phyloP scores from a whole-genome alignment of 2,113 vertebrate genomes.

The Anser brachyrhynchus region DNA sequence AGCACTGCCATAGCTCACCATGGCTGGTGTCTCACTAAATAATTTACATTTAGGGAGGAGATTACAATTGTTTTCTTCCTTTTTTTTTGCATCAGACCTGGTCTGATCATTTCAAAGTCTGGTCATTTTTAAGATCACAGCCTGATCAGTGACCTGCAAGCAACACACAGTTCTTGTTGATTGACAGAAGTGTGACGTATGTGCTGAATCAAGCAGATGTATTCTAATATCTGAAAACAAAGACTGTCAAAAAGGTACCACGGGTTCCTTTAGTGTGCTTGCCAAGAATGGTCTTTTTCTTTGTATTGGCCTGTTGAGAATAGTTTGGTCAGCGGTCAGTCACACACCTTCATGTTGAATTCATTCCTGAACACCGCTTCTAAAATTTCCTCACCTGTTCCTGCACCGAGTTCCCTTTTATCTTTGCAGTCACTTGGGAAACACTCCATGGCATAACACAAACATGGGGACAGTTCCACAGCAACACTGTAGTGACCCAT shows the following conservation, averaged over 20 bases:
- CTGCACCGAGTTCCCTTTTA: not conserved
- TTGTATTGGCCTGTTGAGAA: not conserved
- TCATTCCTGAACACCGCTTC: not conserved
- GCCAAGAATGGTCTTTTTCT: not conserved
- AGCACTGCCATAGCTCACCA: not conserved
- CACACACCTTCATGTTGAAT: not conserved
- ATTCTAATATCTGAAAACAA: not conserved
- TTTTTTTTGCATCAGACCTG: not conserved
- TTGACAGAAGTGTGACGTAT: too few species aligned
- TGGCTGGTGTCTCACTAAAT: not conserved
- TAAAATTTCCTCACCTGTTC: not conserved
- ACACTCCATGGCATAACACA: not conserved
- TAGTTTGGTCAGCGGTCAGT: not conserved
- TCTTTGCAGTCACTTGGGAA: not conserved
- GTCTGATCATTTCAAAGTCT: not conserved
- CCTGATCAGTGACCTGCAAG: not conserved
- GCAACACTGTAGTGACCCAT: not conserved
- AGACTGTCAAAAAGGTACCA: not conserved
- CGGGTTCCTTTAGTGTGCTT: not conserved
- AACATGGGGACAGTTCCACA: not conserved
- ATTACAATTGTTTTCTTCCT: not conserved
- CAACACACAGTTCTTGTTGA: not conserved
- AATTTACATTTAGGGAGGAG: not conserved
- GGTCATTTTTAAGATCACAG: not conserved
- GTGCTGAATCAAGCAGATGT: not conserved